Evolutionary conservation across 2,888 invertebrate species (phyloP).

Genomic region (Coelogynopora nodosa): DNA sequence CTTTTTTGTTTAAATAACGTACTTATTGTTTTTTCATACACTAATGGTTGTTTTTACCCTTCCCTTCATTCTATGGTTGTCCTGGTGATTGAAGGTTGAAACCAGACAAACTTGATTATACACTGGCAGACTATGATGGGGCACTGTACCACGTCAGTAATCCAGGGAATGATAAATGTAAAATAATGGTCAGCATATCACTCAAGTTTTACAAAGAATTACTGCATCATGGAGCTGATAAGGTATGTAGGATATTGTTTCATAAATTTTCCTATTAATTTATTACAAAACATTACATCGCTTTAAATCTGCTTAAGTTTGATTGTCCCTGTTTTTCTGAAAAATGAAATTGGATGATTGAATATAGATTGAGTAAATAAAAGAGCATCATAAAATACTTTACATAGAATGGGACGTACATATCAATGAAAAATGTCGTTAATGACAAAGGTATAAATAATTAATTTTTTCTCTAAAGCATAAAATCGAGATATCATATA

Average conservation of each 20-base stretch:
- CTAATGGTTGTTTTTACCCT: neutral
- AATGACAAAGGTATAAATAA: too few species aligned
- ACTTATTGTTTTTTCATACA: too few species aligned
- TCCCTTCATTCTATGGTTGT: neutral
- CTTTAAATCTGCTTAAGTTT: too few species aligned
- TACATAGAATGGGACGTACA: neutral
- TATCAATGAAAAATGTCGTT: too few species aligned
- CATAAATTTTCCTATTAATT: too few species aligned
- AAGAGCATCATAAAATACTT: too few species aligned
- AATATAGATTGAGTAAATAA: too few species aligned
- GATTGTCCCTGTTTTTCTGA: too few species aligned
- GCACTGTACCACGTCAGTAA: constrained; percentile 96
- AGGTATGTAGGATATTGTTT: constrained; percentile 65
- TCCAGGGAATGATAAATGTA: constrained; percentile 58
- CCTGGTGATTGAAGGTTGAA: neutral
- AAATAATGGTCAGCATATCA: constrained; percentile 83
- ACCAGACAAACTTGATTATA: constrained; percentile 52
- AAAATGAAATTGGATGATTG: too few species aligned
- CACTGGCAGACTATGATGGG: constrained; percentile 88
- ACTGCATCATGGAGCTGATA: constrained; percentile 95
- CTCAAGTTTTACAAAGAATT: constrained; percentile 96
- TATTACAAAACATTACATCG: too few species aligned
- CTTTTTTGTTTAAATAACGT: neutral
- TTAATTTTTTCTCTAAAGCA: too few species aligned
- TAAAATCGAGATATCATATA: too few species aligned